phyloP scores from a whole-genome alignment of 37 sponge, comb jelly and placozoan species.

The Crambe crambe region DNA sequence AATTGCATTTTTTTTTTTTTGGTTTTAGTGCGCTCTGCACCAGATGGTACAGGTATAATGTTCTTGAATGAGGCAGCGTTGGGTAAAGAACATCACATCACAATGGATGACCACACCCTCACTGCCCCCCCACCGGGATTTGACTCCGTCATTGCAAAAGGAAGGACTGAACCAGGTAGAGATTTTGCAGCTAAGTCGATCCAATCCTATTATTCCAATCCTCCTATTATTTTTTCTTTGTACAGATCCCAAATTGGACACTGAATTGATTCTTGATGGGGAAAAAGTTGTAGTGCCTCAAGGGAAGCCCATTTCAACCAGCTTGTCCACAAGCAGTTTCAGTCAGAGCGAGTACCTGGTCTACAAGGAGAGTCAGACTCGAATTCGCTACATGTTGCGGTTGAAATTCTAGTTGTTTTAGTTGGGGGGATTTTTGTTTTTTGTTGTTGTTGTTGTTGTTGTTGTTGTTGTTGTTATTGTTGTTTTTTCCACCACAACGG shows the following conservation, averaged over 20 bases:
- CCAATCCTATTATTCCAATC: too few relatives aligned
- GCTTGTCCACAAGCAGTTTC: conserved; percentile 64
- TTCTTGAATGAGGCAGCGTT: conserved; percentile 88
- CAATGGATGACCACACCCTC: conserved; percentile 66
- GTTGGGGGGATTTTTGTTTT: too few relatives aligned
- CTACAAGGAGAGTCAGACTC: conserved; percentile 86
- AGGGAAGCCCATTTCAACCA: conserved; percentile 63
- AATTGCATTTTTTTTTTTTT: too few relatives aligned
- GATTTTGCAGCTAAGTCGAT: too few relatives aligned
- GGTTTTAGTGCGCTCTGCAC: conserved; percentile 53
- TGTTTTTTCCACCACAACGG: not conserved
- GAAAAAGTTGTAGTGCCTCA: conserved; percentile 77
- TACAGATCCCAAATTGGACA: conserved; percentile 75
- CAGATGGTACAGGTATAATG: conserved; percentile 78
- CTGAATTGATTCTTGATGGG: conserved; percentile 53
- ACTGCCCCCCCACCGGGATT: conserved; percentile 63
- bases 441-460: not conserved
- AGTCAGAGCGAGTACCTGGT: conserved; percentile 91
- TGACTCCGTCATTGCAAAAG: conserved; percentile 84
- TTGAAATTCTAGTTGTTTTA: conserved; percentile 69
- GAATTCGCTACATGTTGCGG: conserved; percentile 83
- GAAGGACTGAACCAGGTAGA: conserved; percentile 92
- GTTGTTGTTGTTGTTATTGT: not conserved
- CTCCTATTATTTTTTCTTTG: not conserved
- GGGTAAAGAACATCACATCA: conserved; percentile 83